Conservation (phyloP, 2,888 invertebrate species). For the Smittia aterrima region DNA sequence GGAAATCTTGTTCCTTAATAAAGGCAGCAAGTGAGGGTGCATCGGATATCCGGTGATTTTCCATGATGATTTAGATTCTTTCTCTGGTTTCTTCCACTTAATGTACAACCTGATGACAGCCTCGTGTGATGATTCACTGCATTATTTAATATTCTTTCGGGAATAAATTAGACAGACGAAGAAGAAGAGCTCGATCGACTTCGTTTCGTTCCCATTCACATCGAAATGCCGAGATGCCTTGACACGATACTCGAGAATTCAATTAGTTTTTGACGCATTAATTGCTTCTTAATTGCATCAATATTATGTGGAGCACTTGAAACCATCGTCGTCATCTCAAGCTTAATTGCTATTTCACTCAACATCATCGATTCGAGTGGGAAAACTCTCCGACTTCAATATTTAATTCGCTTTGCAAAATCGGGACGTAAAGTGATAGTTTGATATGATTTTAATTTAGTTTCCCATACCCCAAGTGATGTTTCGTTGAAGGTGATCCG, state of each 20-base stretch:
- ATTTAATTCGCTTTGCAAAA: not conserved
- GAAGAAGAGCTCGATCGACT: not conserved
- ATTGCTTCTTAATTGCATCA: conserved; percentile 33
- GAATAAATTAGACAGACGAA: not conserved
- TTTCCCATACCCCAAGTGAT: not conserved
- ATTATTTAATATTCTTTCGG: not conserved
- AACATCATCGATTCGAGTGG: not conserved
- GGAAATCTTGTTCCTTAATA: conserved; percentile 33
- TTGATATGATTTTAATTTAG: conserved; percentile 19
- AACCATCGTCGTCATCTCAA: not conserved
- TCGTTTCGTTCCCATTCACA: not conserved
- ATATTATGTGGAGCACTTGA: not conserved
- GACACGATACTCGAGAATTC: conserved; percentile 30
- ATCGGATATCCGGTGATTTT: conserved; percentile 40
- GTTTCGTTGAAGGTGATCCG: not conserved
- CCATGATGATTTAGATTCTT: conserved; percentile 18
- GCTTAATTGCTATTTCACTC: not conserved
- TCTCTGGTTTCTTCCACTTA: not conserved
- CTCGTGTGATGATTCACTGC: not conserved
- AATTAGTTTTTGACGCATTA: conserved; percentile 34
- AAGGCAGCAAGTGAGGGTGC: not conserved
- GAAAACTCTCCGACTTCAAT: not conserved
- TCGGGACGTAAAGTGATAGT: not conserved
- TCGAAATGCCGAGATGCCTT: not conserved
- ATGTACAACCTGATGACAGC: conserved; percentile 9